Evolutionary conservation across 2,888 invertebrate genomes (phyloP).

Genomic region (Phoronis australis): DNA sequence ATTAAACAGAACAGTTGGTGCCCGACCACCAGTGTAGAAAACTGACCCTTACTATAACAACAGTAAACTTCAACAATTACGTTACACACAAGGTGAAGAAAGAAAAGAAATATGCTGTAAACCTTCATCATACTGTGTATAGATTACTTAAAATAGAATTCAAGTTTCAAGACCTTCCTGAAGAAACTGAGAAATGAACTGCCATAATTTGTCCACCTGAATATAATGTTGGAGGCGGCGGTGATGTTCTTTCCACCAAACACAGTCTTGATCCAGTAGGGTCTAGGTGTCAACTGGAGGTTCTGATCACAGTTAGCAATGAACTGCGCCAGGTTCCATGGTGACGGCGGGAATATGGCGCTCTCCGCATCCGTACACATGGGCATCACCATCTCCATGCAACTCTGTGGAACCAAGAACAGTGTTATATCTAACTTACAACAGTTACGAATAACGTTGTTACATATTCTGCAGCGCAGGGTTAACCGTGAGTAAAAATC

Average conservation of each 20-base stretch:
- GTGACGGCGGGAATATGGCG: slow-evolving; percentile 76
- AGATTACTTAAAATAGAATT: too few species aligned
- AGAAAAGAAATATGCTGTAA: too few species aligned
- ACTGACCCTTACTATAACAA: too few species aligned
- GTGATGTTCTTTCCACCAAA: slow-evolving; percentile 77
- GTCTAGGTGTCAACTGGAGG: slow-evolving; percentile 60
- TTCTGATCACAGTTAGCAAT: slow-evolving; percentile 66
- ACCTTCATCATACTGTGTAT: too few species aligned
- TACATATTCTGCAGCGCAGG: too few species aligned
- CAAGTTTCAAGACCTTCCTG: background rate
- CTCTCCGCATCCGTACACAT: slow-evolving; percentile 71
- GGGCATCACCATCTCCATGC: slow-evolving; percentile 97
- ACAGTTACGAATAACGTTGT: too few species aligned
- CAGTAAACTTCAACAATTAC: too few species aligned
- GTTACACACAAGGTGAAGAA: too few species aligned
- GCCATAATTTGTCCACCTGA: slow-evolving; percentile 53
- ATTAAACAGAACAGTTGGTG: too few species aligned
- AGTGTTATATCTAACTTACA: too few species aligned
- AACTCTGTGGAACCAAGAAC: slow-evolving; percentile 71
- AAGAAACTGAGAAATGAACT: background rate
- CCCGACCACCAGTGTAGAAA: too few species aligned
- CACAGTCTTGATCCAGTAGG: slow-evolving; percentile 64
- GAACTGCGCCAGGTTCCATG: slow-evolving; percentile 64
- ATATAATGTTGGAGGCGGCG: slow-evolving; percentile 61
- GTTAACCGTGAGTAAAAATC: too few species aligned